Evolutionary conservation across 2,113 vertebrate species (phyloP), one percentile per base, ranked within the genome.

Genomic region (Ondatra zibethicus): DNA sequence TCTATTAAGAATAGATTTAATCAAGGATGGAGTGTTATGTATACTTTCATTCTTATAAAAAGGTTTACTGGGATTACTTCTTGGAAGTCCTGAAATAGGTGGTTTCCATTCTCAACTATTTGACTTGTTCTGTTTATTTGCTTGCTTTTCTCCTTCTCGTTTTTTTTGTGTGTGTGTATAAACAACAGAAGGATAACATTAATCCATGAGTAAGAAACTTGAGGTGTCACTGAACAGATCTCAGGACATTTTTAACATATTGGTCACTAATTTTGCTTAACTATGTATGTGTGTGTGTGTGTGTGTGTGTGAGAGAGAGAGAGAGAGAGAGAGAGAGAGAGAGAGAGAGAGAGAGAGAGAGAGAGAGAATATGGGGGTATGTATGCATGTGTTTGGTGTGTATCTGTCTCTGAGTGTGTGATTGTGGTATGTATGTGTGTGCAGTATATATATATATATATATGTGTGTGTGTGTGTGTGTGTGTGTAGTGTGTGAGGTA

Each of bases 231-330:
- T 86, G 27, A 91, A 16, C 68, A 8, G 73, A 81, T 70, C 76
- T 91, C 77, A 93, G 85, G 33, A 89, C 70, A 58, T 86, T 45
- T 68, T 96, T 75, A 50, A 77, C 52, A 66, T 39, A 66, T 66
- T 91, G 23, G 6, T 33, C 76, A 42, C 33, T 50, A 84, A 65
- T 27, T 94, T 86, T 90, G 8, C 42, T 88, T 68, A 66, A 63
- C 23, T 89, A 31, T 16, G 33, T 70, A 70, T 16, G 17, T 89
- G 31, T 45, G 11, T 52, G 42, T 73, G n/a, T 36, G 5, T 33
- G 29, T 42, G 10, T 68, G 50, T 72, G 42, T 31, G 10, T 33
- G 23, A 33, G 66, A 33, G 66, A 36, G 68, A 16, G 68, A 36
- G 33, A 17, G 33, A 50, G 50, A 50, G 50, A 50, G 50, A 50